Evolutionary conservation across 1,140 invertebrate genomes (phyloP).

Genomic region (Dinoponera quadriceps): DNA sequence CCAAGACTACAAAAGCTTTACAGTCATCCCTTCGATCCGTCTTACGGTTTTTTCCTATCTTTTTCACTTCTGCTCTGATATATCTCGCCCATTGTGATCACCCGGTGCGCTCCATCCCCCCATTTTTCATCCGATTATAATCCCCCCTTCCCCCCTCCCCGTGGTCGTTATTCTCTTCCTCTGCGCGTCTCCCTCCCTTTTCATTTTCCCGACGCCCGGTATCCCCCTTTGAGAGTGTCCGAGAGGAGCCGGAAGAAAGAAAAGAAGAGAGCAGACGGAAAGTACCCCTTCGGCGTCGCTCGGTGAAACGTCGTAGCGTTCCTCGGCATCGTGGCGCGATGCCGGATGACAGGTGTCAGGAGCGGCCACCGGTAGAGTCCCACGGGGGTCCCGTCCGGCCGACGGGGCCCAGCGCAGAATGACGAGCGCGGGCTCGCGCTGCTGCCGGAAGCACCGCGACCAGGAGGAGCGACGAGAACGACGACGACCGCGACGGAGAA

Average conservation of each 20-base stretch:
- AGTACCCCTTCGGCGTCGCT: background rate
- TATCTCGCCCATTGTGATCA: too few relatives aligned
- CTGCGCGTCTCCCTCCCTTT: background rate
- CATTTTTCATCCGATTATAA: background rate
- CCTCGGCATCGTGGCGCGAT: slow-evolving; percentile 59
- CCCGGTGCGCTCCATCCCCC: too few relatives aligned
- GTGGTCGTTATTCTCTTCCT: too few relatives aligned
- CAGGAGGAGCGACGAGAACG: slow-evolving; percentile 69
- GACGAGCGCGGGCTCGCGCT: slow-evolving; percentile 66
- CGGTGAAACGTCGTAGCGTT: background rate
- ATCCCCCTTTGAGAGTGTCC: slow-evolving; percentile 1
- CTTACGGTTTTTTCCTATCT: background rate
- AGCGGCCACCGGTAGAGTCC: slow-evolving; percentile 47
- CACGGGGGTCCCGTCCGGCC: slow-evolving; percentile 54
- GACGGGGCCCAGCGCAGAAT: slow-evolving; percentile 65
- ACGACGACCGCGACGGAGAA: slow-evolving; percentile 67
- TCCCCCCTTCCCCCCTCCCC: background rate
- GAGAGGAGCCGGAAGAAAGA: background rate
- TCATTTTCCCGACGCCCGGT: background rate
- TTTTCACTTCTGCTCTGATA: too few relatives aligned
- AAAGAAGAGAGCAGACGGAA: background rate
- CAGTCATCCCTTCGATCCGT: background rate
- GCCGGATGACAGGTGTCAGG: slow-evolving; percentile 75
- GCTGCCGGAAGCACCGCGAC: slow-evolving; percentile 77
- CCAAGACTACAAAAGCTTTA: background rate